phyloP scores from a whole-genome alignment of 2,888 invertebrate genomes.

The Tenthredo distinguenda region DNA sequence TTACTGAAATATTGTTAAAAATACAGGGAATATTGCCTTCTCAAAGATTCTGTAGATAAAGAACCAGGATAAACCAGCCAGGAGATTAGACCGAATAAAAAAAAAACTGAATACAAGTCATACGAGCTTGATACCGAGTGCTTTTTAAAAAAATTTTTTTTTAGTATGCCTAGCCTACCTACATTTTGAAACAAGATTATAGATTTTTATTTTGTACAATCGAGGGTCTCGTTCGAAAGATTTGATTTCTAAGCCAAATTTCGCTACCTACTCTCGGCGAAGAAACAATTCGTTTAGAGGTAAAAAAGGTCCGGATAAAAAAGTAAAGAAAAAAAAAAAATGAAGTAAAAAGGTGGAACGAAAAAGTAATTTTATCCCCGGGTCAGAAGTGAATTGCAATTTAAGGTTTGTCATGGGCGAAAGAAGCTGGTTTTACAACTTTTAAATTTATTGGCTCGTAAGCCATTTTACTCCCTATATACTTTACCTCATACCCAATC shows the following conservation, averaged over 20 bases:
- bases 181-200: background rate
- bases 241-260: background rate
- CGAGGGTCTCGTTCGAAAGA: background rate
- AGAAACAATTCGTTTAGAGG: background rate
- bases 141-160: background rate
- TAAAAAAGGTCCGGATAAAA: background rate
- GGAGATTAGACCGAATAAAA: background rate
- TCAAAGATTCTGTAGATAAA: background rate
- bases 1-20: background rate
- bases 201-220: background rate
- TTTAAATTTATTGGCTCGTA: slow-evolving; percentile 44
- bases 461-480: slow-evolving; percentile 26
- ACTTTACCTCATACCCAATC: background rate
- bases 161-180: background rate
- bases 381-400: slow-evolving; percentile 47
- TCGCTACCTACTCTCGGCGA: background rate
- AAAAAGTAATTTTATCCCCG: slow-evolving; percentile 40
- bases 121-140: background rate
- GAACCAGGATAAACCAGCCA: background rate
- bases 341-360: background rate
- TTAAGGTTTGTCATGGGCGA: slow-evolving; percentile 40
- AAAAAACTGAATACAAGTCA: background rate
- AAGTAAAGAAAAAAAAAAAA: background rate
- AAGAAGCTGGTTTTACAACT: slow-evolving; percentile 45
- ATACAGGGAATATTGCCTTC: slow-evolving; percentile 7